Percentiles rank a stretch among this genome's conserved stretches.
These are phyloP conservation scores for Lasioglossum zephyrum DNA, from an alignment of 2,888 invertebrate genomes.

Conservation along the genomic window DNA sequence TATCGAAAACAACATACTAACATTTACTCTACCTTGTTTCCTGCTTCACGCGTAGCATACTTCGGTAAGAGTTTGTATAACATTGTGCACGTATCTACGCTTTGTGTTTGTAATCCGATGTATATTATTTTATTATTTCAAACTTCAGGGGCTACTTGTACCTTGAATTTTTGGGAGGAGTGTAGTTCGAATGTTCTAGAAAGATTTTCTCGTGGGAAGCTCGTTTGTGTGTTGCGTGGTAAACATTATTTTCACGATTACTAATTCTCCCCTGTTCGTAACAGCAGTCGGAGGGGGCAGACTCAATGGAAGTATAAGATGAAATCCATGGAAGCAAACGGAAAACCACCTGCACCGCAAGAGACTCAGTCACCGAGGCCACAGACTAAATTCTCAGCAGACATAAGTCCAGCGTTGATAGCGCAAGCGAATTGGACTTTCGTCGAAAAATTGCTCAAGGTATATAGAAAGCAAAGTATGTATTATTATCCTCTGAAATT, in stretches of 20 bases:
- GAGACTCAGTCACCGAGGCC: slow-evolving; percentile 83
- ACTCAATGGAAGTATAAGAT: slow-evolving; percentile 84
- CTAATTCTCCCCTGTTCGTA: not conserved
- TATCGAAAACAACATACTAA: slow-evolving; percentile 51
- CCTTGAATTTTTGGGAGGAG: too few species aligned
- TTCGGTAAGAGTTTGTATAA: slow-evolving; percentile 79
- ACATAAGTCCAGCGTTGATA: slow-evolving; percentile 94
- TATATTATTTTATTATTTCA: too few species aligned
- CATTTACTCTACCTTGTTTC: slow-evolving; percentile 63
- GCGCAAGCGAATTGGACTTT: slow-evolving; percentile 99
- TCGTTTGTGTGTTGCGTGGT: not conserved
- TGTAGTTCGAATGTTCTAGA: not conserved
- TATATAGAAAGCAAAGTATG: slow-evolving; percentile 77
- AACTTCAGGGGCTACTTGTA: too few species aligned
- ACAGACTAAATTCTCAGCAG: slow-evolving; percentile 86
- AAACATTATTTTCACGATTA: not conserved
- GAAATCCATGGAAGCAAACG: slow-evolving; percentile 82
- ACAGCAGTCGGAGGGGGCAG: slow-evolving; percentile 82
- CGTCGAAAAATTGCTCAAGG: slow-evolving; percentile 98
- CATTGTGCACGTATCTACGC: slow-evolving; percentile 13
- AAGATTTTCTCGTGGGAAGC: not conserved
- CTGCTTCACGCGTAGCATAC: slow-evolving; percentile 77
- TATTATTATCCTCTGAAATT: not conserved
- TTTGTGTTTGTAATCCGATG: not conserved
- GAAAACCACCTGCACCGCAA: slow-evolving; percentile 78